These are phyloP conservation scores for Thalassarche chlororhynchos DNA, from an alignment of 2,113 vertebrate species.

Conservation along the genomic window DNA sequence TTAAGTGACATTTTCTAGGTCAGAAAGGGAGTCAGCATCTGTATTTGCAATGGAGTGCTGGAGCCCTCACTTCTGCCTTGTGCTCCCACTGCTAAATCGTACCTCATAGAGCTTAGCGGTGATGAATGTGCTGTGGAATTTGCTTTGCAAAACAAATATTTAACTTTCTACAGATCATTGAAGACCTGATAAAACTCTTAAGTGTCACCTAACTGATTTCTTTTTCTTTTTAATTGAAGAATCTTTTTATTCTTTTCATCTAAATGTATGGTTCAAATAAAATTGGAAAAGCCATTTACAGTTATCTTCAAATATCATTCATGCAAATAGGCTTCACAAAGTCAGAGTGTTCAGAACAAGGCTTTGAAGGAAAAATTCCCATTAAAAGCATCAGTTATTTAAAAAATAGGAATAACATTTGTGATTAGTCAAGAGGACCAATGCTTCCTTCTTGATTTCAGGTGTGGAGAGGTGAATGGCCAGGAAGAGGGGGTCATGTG, in stretches of 20 bases:
- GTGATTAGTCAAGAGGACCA: not conserved
- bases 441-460: not conserved
- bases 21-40: not conserved
- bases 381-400: not conserved
- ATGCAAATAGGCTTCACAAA: not conserved
- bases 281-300: not conserved
- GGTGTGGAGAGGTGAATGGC: not conserved
- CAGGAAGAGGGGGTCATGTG: not conserved
- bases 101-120: not conserved
- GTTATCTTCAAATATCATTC: not conserved
- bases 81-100: not conserved
- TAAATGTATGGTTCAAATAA: not conserved
- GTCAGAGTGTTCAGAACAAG: not conserved
- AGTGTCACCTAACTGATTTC: not conserved
- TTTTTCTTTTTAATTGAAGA: conserved; percentile 6
- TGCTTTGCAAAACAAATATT: conserved; percentile 45
- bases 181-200: conserved; percentile 15
- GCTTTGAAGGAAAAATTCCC: not conserved
- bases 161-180: conserved; percentile 35
- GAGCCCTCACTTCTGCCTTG: not conserved
- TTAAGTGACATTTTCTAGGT: not conserved
- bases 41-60: not conserved
- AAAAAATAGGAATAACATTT: not conserved
- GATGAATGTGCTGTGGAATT: conserved; percentile 53
- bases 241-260: not conserved